These are phyloP conservation scores for Nomada hirtipes DNA, from an alignment of 2,888 invertebrate species.

Conservation along the genomic window DNA sequence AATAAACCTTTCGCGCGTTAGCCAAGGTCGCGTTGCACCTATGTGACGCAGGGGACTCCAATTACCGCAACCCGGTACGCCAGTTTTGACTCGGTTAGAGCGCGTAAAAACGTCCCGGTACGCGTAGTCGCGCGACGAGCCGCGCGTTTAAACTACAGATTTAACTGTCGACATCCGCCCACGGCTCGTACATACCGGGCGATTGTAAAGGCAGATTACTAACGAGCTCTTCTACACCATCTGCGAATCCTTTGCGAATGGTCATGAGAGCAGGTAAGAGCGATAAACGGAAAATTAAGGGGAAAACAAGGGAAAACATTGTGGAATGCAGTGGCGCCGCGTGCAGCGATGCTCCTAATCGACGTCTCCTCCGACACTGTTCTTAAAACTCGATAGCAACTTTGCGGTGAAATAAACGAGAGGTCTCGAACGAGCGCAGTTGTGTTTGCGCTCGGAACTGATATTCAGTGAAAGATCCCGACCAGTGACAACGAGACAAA, in stretches of 20 bases:
- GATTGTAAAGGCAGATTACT: conserved; percentile 68
- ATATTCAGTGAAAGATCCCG: conserved; percentile 41
- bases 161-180: conserved; percentile 71
- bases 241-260: conserved; percentile 45
- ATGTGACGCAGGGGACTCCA: conserved; percentile 51
- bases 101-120: conserved; percentile 39
- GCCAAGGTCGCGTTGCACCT: conserved; percentile 51
- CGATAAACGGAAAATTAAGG: conserved; percentile 42
- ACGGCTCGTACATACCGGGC: conserved; percentile 60
- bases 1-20: conserved; percentile 29
- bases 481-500: conserved; percentile 79
- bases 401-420: too few relatives aligned
- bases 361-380: background rate
- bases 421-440: background rate
- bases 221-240: conserved; percentile 68
- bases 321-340: conserved; percentile 5
- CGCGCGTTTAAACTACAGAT: conserved; percentile 64
- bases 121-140: conserved; percentile 44
- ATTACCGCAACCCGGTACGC: conserved; percentile 55
- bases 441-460: conserved; percentile 7
- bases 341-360: conserved; percentile 21
- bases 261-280: conserved; percentile 44
- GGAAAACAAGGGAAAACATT: background rate
- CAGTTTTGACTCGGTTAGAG: conserved; percentile 62
- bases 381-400: too few relatives aligned